These are phyloP conservation scores for Drosophila mayri DNA, from an alignment of 1,140 invertebrate genomes.

Conservation along the genomic window DNA sequence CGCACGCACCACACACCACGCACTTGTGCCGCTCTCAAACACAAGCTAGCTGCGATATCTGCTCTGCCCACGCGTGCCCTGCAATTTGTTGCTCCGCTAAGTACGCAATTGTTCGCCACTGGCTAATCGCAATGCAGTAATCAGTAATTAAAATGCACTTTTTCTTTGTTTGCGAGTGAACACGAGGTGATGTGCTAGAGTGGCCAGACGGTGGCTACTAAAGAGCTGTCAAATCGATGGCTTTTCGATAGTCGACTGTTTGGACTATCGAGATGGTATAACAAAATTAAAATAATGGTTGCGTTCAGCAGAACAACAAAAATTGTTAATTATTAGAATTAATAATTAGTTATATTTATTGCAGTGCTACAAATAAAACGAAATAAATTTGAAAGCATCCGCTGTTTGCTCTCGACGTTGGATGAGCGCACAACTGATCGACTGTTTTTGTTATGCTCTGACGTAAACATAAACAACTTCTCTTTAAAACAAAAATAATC, in stretches of 20 bases:
- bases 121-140: conserved; percentile 57
- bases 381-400: too few relatives aligned
- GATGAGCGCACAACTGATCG: too few relatives aligned
- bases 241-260: not conserved
- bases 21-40: conserved; percentile 44
- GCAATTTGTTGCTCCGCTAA: conserved; percentile 34
- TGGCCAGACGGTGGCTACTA: conserved; percentile 19
- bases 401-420: too few relatives aligned
- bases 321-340: too few relatives aligned
- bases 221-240: not conserved
- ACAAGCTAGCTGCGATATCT: conserved; percentile 31
- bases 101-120: conserved; percentile 48
- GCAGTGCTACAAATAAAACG: too few relatives aligned
- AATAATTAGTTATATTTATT: too few relatives aligned
- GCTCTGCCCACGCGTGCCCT: conserved; percentile 49
- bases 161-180: conserved; percentile 81
- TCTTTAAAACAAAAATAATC: too few relatives aligned
- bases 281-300: not conserved
- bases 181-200: conserved; percentile 68
- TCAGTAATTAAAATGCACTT: conserved; percentile 80
- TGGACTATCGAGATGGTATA: not conserved
- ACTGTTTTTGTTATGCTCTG: too few relatives aligned
- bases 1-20: conserved; percentile 48
- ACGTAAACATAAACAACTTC: too few relatives aligned
- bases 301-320: too few relatives aligned